Evolutionary conservation across 1,140 invertebrate species (phyloP), one percentile per base, ranked within the genome.

Genomic region (Amphibalanus amphitrite): DNA sequence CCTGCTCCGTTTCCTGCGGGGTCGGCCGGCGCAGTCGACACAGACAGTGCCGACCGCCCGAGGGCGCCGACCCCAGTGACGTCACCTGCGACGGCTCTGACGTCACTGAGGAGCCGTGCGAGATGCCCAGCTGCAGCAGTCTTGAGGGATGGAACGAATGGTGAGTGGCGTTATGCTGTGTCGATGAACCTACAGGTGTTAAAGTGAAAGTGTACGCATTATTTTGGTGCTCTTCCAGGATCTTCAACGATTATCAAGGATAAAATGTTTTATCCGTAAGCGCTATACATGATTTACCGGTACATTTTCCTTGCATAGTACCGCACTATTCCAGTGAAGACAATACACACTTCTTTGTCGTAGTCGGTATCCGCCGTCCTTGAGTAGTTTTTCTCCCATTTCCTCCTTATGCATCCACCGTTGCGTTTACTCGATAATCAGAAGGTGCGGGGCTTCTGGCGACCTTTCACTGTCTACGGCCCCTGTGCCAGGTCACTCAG

Each of bases 1-100:
- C 86, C 59, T 91, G 91, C 79, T 87, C 89, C 74, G 85, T 86
- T 10, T 83, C 87, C 65, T 89, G 91, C 77, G 89, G 88, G 0
- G 80, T 85, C 26, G 90, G 91, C 0, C 77, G 86, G 8, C 82
- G 83, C 67, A 76, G 79, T 1, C 75, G 82, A 15, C 80, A 81
- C 28, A 59, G 47, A 59, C 13, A 74, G 20, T 79, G 81, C 26
- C 79, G 88, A 23, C 83, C 83, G 10, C 78, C 88, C 76, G 78
- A 77, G 70, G 80, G 71, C 77, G 78, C 75, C 79, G 71, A 81
- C 71, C 79, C 79, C 10, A 81, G 81, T 33, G 82, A 82, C 3
- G 78, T 80, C 25, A 75, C 80, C 10, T 78, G 82, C 25, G 79
- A 82, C 6, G 80, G 82, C 23, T 88, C 87, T 76, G 77, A 77